Base-by-base conservation (phyloP, 2,113 vertebrate species). In the Turdus rufiventris region DNA sequence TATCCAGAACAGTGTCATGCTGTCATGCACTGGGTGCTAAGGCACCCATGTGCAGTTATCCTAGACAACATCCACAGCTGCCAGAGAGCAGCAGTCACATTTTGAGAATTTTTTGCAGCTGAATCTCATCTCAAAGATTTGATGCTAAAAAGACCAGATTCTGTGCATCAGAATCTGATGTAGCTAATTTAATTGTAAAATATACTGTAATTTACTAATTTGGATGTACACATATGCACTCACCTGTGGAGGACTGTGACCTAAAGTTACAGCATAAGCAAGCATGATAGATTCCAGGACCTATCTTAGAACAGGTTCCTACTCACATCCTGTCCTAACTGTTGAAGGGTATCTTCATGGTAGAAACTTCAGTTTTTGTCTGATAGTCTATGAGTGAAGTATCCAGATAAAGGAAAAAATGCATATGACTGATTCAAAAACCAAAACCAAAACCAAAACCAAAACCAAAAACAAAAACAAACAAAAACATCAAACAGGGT, bases 301-400 rank as follows among this genome's bases (percentile, higher is more conserved):
- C 3, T 65, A 9, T 12, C 53, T 66, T 61, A 63, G 42, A 62
- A 29, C 5, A 58, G 14, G 6, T 19, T 58, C 8, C 8, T 62
- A 25, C 4, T 34, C 38, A 42, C 1, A 4, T 9, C 2, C 2
- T 78, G 8, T 51, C 18, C 33, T 54, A 71, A 58, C 18, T 53
- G 4, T 15, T 51, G 17, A 54, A 60, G 12, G 13, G 14, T n/a
- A 6, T 53, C 42, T 74, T 45, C 36, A 12, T 20, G 33, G 9
- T 14, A n/a, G 3, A 54, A 53, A 56, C 24, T 71, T 45, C 21
- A 21, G 4, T 51, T 87, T 63, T 18, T 26, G 16, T 29, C 18
- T 29, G 13, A 4, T 18, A 36, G 5, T 18, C 16, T 0, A 0
- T 34, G 36, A 17, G 3, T 12, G 10, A 73, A 53, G 8, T 34